Evolutionary conservation across 2,888 invertebrate genomes (phyloP).

Genomic region (Cyclophora albipunctata): DNA sequence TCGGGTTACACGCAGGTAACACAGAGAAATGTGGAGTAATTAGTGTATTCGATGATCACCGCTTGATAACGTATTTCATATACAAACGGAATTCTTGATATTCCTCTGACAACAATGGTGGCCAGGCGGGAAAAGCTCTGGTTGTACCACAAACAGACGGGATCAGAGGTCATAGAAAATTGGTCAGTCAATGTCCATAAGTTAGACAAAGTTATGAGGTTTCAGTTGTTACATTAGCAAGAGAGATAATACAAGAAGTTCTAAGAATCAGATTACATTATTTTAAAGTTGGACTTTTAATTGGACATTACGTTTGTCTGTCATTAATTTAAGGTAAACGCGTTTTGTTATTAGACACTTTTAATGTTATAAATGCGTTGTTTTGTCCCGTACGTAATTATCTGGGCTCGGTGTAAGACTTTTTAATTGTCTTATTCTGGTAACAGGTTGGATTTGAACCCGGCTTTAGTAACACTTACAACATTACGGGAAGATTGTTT

Average conservation of each 20-base stretch:
- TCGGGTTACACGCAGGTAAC: constrained; percentile 33
- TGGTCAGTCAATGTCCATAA: constrained; percentile 34
- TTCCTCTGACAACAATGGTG: constrained; percentile 21
- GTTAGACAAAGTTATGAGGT: constrained; percentile 44
- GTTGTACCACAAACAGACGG: constrained; percentile 1
- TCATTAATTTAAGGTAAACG: constrained; percentile 32
- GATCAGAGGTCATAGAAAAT: constrained; percentile 23
- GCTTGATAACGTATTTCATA: constrained; percentile 20
- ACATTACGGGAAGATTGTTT: too few species aligned
- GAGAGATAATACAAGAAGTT: constrained; percentile 44
- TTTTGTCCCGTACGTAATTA: not conserved
- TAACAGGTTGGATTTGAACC: too few species aligned
- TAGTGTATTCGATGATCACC: constrained; percentile 39
- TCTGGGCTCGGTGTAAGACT: not conserved
- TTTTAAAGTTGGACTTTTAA: constrained; percentile 48
- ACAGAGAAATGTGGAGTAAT: constrained; percentile 37
- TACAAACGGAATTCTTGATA: constrained; percentile 20
- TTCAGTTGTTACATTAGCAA: constrained; percentile 47
- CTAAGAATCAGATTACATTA: constrained; percentile 52
- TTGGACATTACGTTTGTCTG: constrained; percentile 38
- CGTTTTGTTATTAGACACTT: constrained; percentile 34
- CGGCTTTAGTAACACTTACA: too few species aligned
- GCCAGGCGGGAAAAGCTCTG: constrained; percentile 18
- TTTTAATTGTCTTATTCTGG: too few species aligned
- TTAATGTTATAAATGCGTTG: constrained; percentile 4